Evolutionary conservation across 2,797 vertebrate genomes (phyloP).

Genomic region (Carcharodon carcharias): DNA sequence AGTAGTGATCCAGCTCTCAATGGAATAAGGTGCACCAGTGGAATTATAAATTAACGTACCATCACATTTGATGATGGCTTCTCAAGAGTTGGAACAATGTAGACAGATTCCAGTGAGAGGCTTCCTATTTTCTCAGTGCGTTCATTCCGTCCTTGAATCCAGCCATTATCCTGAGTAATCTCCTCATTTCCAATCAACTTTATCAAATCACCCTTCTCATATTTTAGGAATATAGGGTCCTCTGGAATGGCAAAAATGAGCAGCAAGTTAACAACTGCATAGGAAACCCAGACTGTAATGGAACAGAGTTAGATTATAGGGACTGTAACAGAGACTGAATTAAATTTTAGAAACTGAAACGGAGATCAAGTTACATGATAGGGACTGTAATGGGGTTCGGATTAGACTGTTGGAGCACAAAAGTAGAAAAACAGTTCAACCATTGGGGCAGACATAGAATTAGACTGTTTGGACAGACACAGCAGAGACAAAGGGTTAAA

Average conservation of each 20-base stretch:
- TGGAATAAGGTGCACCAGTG: background rate
- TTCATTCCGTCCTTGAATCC: conserved; percentile 72
- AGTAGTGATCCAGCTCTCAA: background rate
- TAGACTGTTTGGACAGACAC: background rate
- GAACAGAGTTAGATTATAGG: background rate
- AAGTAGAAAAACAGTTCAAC: background rate
- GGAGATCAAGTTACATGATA: background rate
- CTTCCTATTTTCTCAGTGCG: conserved; percentile 67
- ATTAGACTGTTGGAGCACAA: background rate
- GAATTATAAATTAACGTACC: conserved; percentile 57
- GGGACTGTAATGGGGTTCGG: background rate
- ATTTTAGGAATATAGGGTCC: conserved; percentile 71
- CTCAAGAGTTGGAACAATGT: conserved; percentile 71
- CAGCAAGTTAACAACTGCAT: background rate
- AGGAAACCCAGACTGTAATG: background rate
- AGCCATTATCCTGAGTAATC: conserved; percentile 57
- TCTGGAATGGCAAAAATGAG: conserved; percentile 53
- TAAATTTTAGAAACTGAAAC: too few relatives aligned
- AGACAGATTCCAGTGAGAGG: conserved; percentile 65
- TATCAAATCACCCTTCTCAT: conserved; percentile 83
- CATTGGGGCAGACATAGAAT: background rate
- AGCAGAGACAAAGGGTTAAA: background rate
- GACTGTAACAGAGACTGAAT: background rate
- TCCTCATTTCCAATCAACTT: conserved; percentile 68
- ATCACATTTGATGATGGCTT: conserved; percentile 78